Evolutionary conservation across 2,888 invertebrate genomes (phyloP), one percentile per base, ranked within the genome.

Genomic region (Apoda limacodes): DNA sequence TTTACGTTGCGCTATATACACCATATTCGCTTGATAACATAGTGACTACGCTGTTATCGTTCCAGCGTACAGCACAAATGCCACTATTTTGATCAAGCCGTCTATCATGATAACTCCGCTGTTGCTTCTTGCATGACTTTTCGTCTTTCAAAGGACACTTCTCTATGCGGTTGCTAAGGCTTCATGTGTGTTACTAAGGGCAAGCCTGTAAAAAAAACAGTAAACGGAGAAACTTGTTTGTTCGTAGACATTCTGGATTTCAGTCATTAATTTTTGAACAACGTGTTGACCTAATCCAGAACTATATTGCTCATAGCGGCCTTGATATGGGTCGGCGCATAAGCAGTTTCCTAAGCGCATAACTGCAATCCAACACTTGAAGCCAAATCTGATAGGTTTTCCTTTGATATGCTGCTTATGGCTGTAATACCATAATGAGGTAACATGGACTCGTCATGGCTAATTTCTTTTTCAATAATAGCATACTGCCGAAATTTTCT

Each of bases 21-120:
- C 43, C 42, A 24, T 33, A 32, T 15, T 39, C 30, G 23, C 19
- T 42, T 6, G 42, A 42, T 20, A 42, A 20, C 24, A 39, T 6
- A 5, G 40, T 40, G 5, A 43, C 40, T 3, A 43, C 35, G 13
- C 32, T 39, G 13, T 39, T 43, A 15, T 43, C 39, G 20, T 40
- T 9, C 40, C 40, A 43, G 3, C 39, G 36, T 19, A 43, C 39
- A 23, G 37, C 40, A 25, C 28, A 35, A 20, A 38, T 36, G 2
- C 14, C 20, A 28, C 12, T 22, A 9, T 30, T 28, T 7, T 7
- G 6, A 12, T 33, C 28, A 4, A 34, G 14, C 5, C 22, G 13
- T 10, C 15, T 23, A 14, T 37, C 37, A 11, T 28, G 19, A 10
- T 7, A 28, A 6, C 36, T 36, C 33, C 41, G 26, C 2, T 10